Percentiles rank a stretch among this genome's conserved stretches.
Conservation (phyloP, 1,140 invertebrate species). For the Drosophila mauritiana region DNA sequence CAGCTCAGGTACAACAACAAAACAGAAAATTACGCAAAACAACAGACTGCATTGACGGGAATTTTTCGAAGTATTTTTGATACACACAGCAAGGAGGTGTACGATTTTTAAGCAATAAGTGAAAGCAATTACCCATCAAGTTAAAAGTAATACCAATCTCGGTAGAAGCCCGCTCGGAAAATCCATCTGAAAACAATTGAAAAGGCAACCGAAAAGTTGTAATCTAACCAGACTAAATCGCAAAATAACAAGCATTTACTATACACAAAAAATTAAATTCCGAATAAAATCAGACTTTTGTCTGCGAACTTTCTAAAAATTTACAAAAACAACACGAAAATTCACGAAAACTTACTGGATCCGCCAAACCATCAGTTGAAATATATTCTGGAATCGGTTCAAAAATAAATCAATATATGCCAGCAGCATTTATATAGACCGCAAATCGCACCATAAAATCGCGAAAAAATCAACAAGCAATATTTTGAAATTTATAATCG, state of each 20-base stretch:
- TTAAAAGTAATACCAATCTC: not conserved
- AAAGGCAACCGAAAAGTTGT: not conserved
- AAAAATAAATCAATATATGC: conserved; percentile 25
- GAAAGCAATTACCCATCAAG: conserved; percentile 9
- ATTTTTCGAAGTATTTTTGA: conserved; percentile 45
- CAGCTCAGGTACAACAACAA: conserved; percentile 49
- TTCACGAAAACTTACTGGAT: not conserved
- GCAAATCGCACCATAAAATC: conserved; percentile 24
- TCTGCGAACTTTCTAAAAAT: conserved; percentile 2
- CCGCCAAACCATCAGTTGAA: not conserved
- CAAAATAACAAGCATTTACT: conserved; percentile 5
- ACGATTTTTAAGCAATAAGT: conserved; percentile 6
- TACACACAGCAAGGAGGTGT: conserved; percentile 24
- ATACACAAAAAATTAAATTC: conserved; percentile 1
- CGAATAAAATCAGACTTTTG: conserved; percentile 1
- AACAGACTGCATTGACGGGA: conserved; percentile 28
- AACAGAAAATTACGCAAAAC: not conserved
- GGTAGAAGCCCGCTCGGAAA: conserved; percentile 2
- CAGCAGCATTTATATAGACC: conserved; percentile 20
- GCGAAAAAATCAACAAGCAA: conserved; percentile 18
- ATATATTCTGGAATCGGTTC: conserved; percentile 1
- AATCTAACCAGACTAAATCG: not conserved
- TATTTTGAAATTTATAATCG: conserved; percentile 12
- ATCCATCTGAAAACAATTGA: conserved; percentile 7
- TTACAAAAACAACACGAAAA: not conserved